Evolutionary conservation across 2,888 invertebrate species (phyloP).

Genomic region (Rhogogaster chlorosoma): DNA sequence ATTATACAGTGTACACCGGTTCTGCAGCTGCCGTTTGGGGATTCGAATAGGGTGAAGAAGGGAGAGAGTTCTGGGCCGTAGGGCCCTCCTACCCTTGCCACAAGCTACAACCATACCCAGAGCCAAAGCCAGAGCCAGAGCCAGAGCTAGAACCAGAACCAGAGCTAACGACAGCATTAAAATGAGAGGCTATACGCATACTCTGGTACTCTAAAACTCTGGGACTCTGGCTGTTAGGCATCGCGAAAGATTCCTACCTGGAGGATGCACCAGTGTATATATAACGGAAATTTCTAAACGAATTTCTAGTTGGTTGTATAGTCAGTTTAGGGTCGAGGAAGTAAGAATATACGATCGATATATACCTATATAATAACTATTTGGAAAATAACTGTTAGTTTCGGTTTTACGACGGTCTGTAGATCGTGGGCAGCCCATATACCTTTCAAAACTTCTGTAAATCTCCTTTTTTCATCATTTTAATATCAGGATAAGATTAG

Average conservation of each 20-base stretch:
- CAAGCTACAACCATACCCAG: background rate
- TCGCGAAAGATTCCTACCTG: slow-evolving; percentile 37
- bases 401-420: background rate
- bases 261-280: background rate
- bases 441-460: background rate
- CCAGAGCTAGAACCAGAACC: background rate
- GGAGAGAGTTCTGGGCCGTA: slow-evolving; percentile 49
- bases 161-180: background rate
- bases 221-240: background rate
- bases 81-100: slow-evolving; percentile 12
- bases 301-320: background rate
- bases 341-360: background rate
- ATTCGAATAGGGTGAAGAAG: slow-evolving; percentile 58
- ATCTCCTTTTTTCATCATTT: background rate
- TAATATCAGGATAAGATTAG: background rate
- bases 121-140: background rate
- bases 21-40: slow-evolving; percentile 63
- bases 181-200: slow-evolving; percentile 19
- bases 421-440: background rate
- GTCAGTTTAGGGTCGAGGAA: background rate
- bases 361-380: background rate
- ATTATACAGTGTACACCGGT: slow-evolving; percentile 68
- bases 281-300: slow-evolving; percentile 18
- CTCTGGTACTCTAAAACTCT: background rate
- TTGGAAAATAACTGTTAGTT: background rate